phyloP scores from a whole-genome alignment of 1,140 invertebrate species.

The Neuroterus valhalla region DNA sequence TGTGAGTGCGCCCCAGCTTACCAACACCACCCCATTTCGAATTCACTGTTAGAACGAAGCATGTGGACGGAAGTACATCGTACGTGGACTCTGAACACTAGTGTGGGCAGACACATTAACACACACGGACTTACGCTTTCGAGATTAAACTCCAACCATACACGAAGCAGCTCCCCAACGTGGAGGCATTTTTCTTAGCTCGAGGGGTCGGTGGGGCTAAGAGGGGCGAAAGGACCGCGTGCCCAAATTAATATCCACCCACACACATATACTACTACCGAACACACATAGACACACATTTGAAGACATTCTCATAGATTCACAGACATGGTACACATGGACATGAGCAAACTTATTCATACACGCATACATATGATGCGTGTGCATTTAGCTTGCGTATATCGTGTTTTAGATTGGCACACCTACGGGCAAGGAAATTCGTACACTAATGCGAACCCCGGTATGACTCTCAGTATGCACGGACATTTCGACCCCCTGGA shows the following conservation, averaged over 20 bases:
- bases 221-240: slow-evolving; percentile 58
- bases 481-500: slow-evolving; percentile 51
- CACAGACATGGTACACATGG: slow-evolving; percentile 23
- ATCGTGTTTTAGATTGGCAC: slow-evolving; percentile 43
- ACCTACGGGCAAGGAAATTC: slow-evolving; percentile 48
- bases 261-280: slow-evolving; percentile 39
- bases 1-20: slow-evolving; percentile 17
- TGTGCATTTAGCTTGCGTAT: slow-evolving; percentile 4
- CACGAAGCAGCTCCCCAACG: slow-evolving; percentile 19
- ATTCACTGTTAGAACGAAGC: neutral
- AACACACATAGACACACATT: slow-evolving; percentile 4
- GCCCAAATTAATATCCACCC: slow-evolving; percentile 70
- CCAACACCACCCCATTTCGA: neutral
- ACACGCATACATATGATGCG: slow-evolving; percentile 20
- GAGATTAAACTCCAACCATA: slow-evolving; percentile 71
- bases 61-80: slow-evolving; percentile 23
- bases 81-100: neutral
- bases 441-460: slow-evolving; percentile 43
- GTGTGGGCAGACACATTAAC: slow-evolving; percentile 27
- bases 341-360: slow-evolving; percentile 40
- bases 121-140: slow-evolving; percentile 27
- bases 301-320: slow-evolving; percentile 41
- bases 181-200: slow-evolving; percentile 71
- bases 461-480: slow-evolving; percentile 20
- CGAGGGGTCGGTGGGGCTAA: slow-evolving; percentile 31